Base-by-base conservation (phyloP, 35 echinoderm and acorn worm species). In the Heliocidaris erythrogramma region DNA sequence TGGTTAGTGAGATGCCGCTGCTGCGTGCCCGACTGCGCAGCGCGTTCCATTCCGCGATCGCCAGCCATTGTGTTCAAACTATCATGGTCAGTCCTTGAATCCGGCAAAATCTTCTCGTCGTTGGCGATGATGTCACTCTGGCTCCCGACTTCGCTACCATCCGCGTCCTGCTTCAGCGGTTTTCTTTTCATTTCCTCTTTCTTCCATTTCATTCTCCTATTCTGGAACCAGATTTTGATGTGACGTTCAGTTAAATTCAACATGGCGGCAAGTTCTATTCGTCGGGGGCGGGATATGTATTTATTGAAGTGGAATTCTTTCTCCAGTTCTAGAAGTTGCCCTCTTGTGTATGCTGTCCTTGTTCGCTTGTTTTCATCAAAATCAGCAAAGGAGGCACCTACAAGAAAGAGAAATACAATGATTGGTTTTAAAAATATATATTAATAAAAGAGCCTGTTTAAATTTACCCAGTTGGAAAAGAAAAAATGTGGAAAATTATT, bases 141-240 rank as follows among this genome's bases (percentile, higher is more conserved):
- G 31, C 87, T 48, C 6, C 49, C 27, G 18, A 49, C 50, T 13
- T 92, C 91, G 30, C 91, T 92, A 52, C 91, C 91, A 30, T 92
- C 91, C 4, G 91, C 91, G 16, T 92, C 91, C 91, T 92, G 91
- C 27, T 92, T 92, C 48, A 32, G 49, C 5, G 97, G 97, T 94
- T 97, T 96, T n/a, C 96, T 94, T 85, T 99, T 99, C 5, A 97
- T 97, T 92, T 99, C 98, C 31, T 97, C 98, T 90, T 99, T 99
- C 94, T 99, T 99, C 96, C 96, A 99, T 59, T 99, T 99, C 98
- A 99, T 99, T 18, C 98, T 94, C 30, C 98, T 91, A 48, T 99
- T 99, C 56, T 99, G 98, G 88, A 99, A 99, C 98, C 98, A 99
- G 27, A 99, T 99, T 95, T 99, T 99, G 48, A 99, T 99, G 87